Evolutionary conservation across 2,888 invertebrate species (phyloP), one percentile per base, ranked within the genome.

Genomic region (Allolobophora icterica): DNA sequence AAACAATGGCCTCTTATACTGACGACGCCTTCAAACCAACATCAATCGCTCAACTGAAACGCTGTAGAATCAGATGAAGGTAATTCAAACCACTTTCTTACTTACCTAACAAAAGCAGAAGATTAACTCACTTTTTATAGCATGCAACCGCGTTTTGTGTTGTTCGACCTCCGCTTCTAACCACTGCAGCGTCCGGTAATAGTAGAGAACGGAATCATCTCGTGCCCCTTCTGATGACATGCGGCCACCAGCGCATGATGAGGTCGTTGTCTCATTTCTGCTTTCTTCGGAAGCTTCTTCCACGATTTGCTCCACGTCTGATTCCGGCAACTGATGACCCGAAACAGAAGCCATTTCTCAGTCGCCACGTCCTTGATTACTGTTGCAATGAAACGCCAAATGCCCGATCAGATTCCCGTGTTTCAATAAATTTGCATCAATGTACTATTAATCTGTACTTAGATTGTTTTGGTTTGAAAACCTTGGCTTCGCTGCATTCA

Each of bases 261-360:
- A 2, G 11, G 71, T 17, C n/a, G 71, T n/a, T n/a, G 71, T 71
- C 30, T 71, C 71, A 71, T 71, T 71, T 71, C 71, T 71, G 71
- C n/a, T 71, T 71, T 11, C 71, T n/a, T 71, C 30, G 1, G 71
- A 71, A 30, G 17, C 5, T 71, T 71, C 71, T 71, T 71, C 71
- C 8, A n/a, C 8, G 71, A 71, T n/a, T 30, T 0, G 71, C 30
- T 71, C 71, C 71, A n/a, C 71, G 11, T n/a, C 71, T 17, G 71
- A 71, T 30, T 71, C 71, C 1, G 24, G 15, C 35, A 11, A 8
- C 34, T n/a, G 87, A 87, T 87, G 87, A 35, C 87, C 87, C 15
- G 87, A 87, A 6, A 87, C 87, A 35, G 87, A 87, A 34, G 87
- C 87, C 87, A 87, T 87, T 87, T 87, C 87, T n/a, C n/a, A 71